These are phyloP conservation scores for Drosophila micromelanica DNA, from an alignment of 1,140 invertebrate species.

Conservation along the genomic window DNA sequence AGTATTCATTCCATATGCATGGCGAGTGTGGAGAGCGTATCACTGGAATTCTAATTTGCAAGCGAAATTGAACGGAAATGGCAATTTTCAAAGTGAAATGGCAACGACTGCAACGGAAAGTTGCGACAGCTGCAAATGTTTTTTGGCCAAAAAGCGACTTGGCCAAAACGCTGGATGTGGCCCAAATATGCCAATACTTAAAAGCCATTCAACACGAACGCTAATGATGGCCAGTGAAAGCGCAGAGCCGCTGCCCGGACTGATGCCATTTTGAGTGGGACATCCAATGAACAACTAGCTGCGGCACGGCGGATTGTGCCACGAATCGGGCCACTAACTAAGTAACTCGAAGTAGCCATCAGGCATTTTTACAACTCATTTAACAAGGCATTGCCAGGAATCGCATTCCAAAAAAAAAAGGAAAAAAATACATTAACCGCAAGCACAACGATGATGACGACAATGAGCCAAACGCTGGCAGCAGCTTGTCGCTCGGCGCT, in stretches of 20 bases:
- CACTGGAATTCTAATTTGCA: conserved; percentile 82
- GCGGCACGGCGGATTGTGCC: background rate
- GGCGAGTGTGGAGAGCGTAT: conserved; percentile 67
- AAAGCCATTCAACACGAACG: background rate
- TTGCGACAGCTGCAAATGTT: conserved; percentile 63
- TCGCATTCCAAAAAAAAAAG: conserved; percentile 7
- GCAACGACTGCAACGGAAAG: conserved; percentile 62
- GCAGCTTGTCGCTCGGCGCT: conserved; percentile 12
- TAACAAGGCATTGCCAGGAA: conserved; percentile 58
- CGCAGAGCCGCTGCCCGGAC: background rate
- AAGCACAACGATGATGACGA: conserved; percentile 42
- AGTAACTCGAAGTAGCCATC: conserved; percentile 46
- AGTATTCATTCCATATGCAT: conserved; percentile 68
- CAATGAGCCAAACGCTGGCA: conserved; percentile 36
- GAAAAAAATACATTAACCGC: conserved; percentile 42
- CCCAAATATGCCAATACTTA: conserved; percentile 1
- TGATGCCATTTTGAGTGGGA: conserved; percentile 22
- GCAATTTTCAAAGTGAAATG: conserved; percentile 83
- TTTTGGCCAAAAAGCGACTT: conserved; percentile 15
- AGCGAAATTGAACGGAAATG: conserved; percentile 83
- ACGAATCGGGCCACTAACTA: conserved; percentile 10
- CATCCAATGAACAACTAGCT: conserved; percentile 11
- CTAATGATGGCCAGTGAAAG: conserved; percentile 20
- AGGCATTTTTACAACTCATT: conserved; percentile 77
- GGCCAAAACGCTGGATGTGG: background rate